phyloP scores from a whole-genome alignment of 2,113 vertebrate genomes.

The Hymenochirus boettgeri region DNA sequence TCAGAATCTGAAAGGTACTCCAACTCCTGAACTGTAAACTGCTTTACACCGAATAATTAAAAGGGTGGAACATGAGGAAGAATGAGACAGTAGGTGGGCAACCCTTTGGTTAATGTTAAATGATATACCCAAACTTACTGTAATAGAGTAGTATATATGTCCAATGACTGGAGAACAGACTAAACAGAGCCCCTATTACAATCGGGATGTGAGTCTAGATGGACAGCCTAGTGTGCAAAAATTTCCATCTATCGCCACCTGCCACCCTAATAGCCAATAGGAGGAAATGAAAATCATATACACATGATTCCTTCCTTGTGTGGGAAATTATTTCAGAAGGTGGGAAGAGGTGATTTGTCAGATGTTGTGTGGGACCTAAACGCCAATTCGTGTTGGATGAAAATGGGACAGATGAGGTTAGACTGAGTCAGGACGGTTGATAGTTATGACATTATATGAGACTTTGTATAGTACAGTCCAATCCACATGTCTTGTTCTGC shows the following conservation, averaged over 20 bases:
- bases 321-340: too few relatives aligned
- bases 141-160: conserved; percentile 51
- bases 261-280: conserved; percentile 48
- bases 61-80: too few relatives aligned
- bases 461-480: too few relatives aligned
- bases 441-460: too few relatives aligned
- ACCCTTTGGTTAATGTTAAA: not conserved
- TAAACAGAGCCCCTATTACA: conserved; percentile 43
- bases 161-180: conserved; percentile 29
- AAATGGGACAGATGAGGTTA: too few relatives aligned
- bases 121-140: conserved; percentile 45
- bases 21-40: conserved; percentile 17
- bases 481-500: too few relatives aligned
- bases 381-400: too few relatives aligned
- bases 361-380: too few relatives aligned
- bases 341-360: too few relatives aligned
- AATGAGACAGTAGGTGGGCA: not conserved
- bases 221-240: conserved; percentile 48
- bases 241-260: conserved; percentile 47
- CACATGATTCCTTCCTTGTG: not conserved
- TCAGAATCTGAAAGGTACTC: conserved; percentile 50
- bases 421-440: too few relatives aligned
- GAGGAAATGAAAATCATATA: too few relatives aligned
- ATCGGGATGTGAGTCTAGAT: conserved; percentile 48
- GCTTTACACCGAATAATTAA: not conserved